Base-by-base conservation (phyloP, 1,140 invertebrate species). In the Panonychus citri region DNA sequence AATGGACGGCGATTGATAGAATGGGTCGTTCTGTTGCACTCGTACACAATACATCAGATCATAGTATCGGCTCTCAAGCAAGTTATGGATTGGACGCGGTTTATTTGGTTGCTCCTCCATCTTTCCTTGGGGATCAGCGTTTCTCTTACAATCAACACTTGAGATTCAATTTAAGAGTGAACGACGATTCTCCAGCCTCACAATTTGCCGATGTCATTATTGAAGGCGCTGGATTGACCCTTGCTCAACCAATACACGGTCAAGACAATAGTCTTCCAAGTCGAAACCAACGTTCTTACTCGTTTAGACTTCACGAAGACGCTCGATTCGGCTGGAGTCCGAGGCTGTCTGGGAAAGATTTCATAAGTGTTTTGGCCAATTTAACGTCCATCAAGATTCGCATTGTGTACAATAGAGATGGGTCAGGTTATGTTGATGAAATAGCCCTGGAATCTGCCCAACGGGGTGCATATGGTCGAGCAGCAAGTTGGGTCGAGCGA, bases 61-160 rank as follows among this genome's bases (percentile, higher is more conserved):
- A 39, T 19, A 82, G 81, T 55, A 78, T 95, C 48, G 81, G 79
- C 62, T 50, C 34, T 1, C 75, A 74, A 1, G 77, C 86, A 1
- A 70, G 76, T 46, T 78, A 78, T 53, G 75, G 78, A 28, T 15
- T 24, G n/a, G 81, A 86, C 62, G 73, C 77, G 15, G 75, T 90
- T 2, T 95, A 89, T 66, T 95, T 95, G 66, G 62, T 82, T 17
- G 88, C 89, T 3, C 85, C 89, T 40, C 75, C 79, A 78, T 78
- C 81, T 64, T 95, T 86, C 67, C 71, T 95, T 15, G 89, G 89
- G 0, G 88, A 97, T 71, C 89, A 94, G 66, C 72, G 88, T 58
- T 80, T 82, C 30, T 89, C 87, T 39, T 98, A 97, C 69, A 95
- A 95, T 70, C 87, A 93, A 63, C 76, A 85, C 57, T 66, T 98